Conservation (phyloP, 2,797 vertebrate species). For the Heteromormyrus szaboi region DNA sequence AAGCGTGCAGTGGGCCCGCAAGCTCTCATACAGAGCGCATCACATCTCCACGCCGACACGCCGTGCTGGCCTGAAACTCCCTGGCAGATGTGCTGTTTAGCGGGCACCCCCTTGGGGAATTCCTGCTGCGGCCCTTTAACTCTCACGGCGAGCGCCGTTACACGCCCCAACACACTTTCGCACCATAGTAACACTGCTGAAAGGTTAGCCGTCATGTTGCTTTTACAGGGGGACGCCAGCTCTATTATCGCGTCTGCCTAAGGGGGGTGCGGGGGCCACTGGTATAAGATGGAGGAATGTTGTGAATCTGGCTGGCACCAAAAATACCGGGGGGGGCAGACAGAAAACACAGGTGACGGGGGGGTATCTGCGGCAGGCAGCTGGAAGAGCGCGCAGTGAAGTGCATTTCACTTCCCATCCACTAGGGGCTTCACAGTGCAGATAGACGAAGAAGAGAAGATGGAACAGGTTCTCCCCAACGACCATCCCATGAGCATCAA, state of each 20-base stretch:
- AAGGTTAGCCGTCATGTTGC: background rate
- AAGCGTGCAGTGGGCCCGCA: background rate
- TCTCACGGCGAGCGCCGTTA: background rate
- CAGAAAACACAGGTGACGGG: background rate
- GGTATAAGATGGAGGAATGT: too few species aligned
- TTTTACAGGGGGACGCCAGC: background rate
- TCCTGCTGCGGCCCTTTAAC: background rate
- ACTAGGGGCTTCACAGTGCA: conserved; percentile 78
- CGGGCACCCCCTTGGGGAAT: background rate
- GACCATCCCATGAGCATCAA: conserved; percentile 73
- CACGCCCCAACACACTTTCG: background rate
- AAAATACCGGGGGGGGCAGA: background rate
- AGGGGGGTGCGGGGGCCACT: too few species aligned
- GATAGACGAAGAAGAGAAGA: conserved; percentile 80
- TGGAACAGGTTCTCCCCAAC: conserved; percentile 67
- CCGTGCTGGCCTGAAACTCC: background rate
- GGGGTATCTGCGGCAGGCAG: background rate
- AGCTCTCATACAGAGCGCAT: background rate
- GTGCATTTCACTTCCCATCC: background rate
- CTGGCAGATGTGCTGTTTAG: background rate
- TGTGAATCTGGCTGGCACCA: background rate
- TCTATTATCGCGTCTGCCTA: background rate
- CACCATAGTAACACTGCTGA: background rate
- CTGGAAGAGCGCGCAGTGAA: background rate
- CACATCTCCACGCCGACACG: background rate